These are phyloP conservation scores for Zosterops pallidus DNA, from an alignment of 2,113 vertebrate genomes.

Conservation along the genomic window DNA sequence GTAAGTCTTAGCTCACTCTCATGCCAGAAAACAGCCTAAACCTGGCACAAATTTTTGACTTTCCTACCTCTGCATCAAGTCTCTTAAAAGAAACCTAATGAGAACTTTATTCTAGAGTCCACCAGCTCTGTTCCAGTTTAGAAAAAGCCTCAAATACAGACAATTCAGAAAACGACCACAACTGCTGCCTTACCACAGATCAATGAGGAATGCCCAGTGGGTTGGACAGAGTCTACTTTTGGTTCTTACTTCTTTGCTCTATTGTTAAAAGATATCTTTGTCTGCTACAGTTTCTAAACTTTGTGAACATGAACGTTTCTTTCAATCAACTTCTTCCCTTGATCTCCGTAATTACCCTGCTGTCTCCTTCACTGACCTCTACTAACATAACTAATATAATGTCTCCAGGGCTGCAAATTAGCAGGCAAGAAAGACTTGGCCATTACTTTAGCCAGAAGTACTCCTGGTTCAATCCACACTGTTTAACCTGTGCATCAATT, in stretches of 20 bases:
- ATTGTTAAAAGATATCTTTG: not conserved
- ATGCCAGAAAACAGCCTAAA: not conserved
- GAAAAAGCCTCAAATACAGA: not conserved
- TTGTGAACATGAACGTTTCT: not conserved
- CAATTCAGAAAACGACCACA: rapidly evolving
- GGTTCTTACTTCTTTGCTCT: not conserved
- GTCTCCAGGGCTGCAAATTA: not conserved
- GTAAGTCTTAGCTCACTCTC: not conserved
- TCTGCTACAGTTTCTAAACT: not conserved
- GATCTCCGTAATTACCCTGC: not conserved
- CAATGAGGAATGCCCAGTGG: rapidly evolving
- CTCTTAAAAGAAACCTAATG: not conserved
- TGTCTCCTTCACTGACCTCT: not conserved
- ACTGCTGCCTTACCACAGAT: not conserved
- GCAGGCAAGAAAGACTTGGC: not conserved
- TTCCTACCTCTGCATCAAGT: not conserved
- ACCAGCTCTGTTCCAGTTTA: not conserved
- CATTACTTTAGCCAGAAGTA: not conserved
- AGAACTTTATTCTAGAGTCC: not conserved
- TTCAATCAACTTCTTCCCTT: not conserved
- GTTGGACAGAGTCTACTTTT: not conserved
- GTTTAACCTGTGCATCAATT: not conserved
- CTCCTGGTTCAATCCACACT: not conserved
- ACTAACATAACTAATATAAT: not conserved
- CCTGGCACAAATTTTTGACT: not conserved